Evolutionary conservation across 2,113 vertebrate species (phyloP), one percentile per base, ranked within the genome.

Genomic region (Thymallus thymallus): DNA sequence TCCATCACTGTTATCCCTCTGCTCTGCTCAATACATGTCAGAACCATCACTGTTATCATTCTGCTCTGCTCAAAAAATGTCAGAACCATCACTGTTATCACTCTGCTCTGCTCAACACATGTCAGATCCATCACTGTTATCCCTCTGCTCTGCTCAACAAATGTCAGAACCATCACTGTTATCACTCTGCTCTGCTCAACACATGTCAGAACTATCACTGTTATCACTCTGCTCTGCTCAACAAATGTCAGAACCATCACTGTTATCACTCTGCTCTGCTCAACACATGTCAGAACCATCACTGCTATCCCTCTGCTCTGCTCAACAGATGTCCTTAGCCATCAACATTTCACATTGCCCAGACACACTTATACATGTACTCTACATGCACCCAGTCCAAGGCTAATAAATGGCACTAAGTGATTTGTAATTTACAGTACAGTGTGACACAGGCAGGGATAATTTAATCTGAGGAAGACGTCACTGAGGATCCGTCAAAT

Each of bases 111-210:
- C 10, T 26, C 12, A 32, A 16, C 29, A 65, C 29, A 32, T 26
- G 63, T 65, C 63, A 72, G 74, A 82, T 80, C 71, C 80, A 41
- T 62, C 46, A 77, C 46, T 74, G 67, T 64, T 35, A 22, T 9
- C 56, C 48, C 63, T 51, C 45, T 30, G 63, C 63, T 9, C 55
- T n/a, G 13, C 10, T 26, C 12, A 32, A 16, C 29, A 65, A 14
- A 32, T 26, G 63, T 65, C 63, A 72, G 74, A 82, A 82, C 71
- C 80, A 41, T 62, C 46, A 77, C 46, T 74, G 67, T 64, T 35
- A 22, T 9, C 56, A 41, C 63, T 51, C 45, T 30, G 63, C 63
- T 9, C 55, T n/a, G 13, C 10, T 26, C 12, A 32, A 16, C 29
- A 65, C 29, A 32, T 26, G 63, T 65, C 63, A 72, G 74, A 82